These are phyloP conservation scores for Tetramorium parvispinum DNA, from an alignment of 1,140 invertebrate genomes.

Conservation along the genomic window DNA sequence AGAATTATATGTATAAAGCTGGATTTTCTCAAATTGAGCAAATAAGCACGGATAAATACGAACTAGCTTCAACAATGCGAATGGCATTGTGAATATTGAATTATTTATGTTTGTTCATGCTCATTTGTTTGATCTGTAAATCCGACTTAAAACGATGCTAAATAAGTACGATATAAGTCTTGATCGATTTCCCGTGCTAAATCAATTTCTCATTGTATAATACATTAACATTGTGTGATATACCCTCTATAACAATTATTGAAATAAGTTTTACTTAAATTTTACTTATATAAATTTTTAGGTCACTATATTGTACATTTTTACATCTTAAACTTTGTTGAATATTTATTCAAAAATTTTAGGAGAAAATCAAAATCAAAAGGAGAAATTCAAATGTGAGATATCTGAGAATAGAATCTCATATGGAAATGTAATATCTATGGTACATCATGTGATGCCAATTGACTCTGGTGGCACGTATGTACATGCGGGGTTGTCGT, in stretches of 20 bases:
- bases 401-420: not conserved
- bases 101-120: not conserved
- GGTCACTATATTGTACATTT: not conserved
- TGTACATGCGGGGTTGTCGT: slow-evolving; percentile 82
- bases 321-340: not conserved
- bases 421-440: slow-evolving; percentile 19
- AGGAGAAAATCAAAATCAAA: not conserved
- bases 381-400: not conserved
- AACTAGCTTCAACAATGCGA: not conserved
- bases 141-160: not conserved
- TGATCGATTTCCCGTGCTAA: not conserved
- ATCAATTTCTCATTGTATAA: not conserved
- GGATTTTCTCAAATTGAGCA: not conserved
- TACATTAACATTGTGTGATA: not conserved
- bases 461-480: slow-evolving; percentile 82
- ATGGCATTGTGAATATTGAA: not conserved
- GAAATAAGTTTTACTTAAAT: slow-evolving; percentile 5
- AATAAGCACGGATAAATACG: not conserved
- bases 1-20: not conserved
- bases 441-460: slow-evolving; percentile 78
- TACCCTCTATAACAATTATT: not conserved
- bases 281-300: slow-evolving; percentile 13
- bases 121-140: not conserved
- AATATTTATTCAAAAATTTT: not conserved
- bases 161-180: not conserved